Evolutionary conservation across 2,888 invertebrate genomes (phyloP).

Genomic region (Leptopilina myrica): DNA sequence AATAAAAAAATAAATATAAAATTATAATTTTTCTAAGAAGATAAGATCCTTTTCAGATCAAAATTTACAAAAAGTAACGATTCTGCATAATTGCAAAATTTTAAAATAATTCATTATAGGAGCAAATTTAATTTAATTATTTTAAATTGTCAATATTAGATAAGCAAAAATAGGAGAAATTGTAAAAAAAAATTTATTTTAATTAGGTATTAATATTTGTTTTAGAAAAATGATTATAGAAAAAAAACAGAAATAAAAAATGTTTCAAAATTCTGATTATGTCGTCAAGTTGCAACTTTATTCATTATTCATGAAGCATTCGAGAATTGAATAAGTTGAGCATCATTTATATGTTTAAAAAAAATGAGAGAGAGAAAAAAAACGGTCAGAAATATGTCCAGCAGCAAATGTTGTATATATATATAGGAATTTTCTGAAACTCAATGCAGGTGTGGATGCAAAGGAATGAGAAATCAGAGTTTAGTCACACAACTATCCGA

Average conservation of each 20-base stretch:
- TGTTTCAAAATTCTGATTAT: background rate
- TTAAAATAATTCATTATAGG: too few species aligned
- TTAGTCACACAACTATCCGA: constrained; percentile 50
- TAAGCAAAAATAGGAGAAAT: too few species aligned
- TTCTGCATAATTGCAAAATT: too few species aligned
- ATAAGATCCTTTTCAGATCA: too few species aligned
- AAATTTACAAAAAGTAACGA: too few species aligned
- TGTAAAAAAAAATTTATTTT: too few species aligned
- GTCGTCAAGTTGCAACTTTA: constrained; percentile 56
- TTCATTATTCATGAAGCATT: constrained; percentile 35
- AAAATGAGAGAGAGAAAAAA: too few species aligned
- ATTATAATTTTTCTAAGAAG: too few species aligned
- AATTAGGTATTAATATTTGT: too few species aligned
- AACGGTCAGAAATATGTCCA: constrained; percentile 53
- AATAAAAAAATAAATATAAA: too few species aligned
- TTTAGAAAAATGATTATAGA: background rate
- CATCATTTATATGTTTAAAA: background rate
- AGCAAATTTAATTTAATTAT: too few species aligned
- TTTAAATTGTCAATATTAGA: too few species aligned
- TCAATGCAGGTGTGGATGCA: constrained; percentile 52
- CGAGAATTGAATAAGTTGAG: constrained; percentile 59
- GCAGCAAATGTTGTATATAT: constrained; percentile 50
- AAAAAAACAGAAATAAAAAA: background rate
- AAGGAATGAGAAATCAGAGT: constrained; percentile 35
- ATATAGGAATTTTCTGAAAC: constrained; percentile 56